Conservation (phyloP, 2,113 vertebrate species). For the Nothoprocta pentlandii region DNA sequence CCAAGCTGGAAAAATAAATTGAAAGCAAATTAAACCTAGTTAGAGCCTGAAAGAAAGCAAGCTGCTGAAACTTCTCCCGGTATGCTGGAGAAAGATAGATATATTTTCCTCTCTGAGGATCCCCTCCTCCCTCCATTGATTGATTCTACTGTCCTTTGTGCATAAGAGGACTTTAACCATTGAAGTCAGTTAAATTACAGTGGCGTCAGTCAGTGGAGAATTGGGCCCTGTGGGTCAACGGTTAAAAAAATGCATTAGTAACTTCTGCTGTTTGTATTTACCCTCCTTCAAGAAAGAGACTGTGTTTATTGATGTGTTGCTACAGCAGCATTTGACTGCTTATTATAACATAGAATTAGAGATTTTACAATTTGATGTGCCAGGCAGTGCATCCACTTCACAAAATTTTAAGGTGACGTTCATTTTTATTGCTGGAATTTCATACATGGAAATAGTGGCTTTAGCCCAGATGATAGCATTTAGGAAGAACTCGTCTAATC, state of each 20-base stretch:
- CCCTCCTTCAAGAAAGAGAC: slow-evolving; percentile 11
- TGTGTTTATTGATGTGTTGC: slow-evolving; percentile 22
- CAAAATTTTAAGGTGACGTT: slow-evolving; percentile 12
- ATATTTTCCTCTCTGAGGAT: background rate
- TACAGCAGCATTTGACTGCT: slow-evolving; percentile 38
- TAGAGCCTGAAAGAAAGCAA: background rate
- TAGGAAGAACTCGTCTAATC: background rate
- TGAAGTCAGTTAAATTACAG: background rate
- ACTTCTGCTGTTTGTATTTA: slow-evolving; percentile 47
- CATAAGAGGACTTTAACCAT: background rate
- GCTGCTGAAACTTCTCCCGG: background rate
- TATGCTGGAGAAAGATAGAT: background rate
- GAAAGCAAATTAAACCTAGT: background rate
- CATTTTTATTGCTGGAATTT: slow-evolving; percentile 27
- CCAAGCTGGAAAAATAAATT: background rate
- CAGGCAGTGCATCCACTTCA: background rate
- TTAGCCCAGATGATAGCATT: background rate
- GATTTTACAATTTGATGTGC: slow-evolving; percentile 9
- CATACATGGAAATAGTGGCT: background rate
- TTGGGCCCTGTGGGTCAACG: background rate
- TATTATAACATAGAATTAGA: slow-evolving; percentile 11
- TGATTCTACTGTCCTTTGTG: background rate
- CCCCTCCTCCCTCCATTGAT: rapidly evolving
- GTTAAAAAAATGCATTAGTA: background rate
- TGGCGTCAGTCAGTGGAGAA: background rate